Percentiles rank a stretch among this genome's conserved stretches.
Evolutionary conservation across 2,888 invertebrate species (phyloP).

Genomic region (Dasypogon diadema): DNA sequence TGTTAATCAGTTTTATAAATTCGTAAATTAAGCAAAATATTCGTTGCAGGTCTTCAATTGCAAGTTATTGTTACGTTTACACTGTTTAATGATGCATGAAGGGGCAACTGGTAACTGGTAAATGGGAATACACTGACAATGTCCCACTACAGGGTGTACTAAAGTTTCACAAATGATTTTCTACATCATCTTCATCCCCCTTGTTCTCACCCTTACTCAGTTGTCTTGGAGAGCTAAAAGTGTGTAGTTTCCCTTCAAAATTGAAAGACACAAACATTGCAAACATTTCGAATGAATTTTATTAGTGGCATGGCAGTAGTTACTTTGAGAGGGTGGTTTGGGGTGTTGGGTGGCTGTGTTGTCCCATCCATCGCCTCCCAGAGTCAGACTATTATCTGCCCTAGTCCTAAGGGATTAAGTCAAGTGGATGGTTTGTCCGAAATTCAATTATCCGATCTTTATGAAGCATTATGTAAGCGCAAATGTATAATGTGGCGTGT

Average conservation of each 20-base stretch:
- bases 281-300: slow-evolving; percentile 37
- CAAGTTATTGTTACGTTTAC: slow-evolving; percentile 33
- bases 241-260: not conserved
- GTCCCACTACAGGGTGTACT: no score
- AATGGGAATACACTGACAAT: no score
- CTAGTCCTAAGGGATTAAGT: slow-evolving; percentile 54
- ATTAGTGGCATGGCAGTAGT: slow-evolving; percentile 30
- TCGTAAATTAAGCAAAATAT: slow-evolving; percentile 42
- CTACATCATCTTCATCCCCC: not conserved
- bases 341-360: not conserved
- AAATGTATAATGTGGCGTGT: slow-evolving; percentile 48
- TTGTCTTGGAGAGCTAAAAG: not conserved
- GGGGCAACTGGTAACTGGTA: slow-evolving; percentile 16
- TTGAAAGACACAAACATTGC: slow-evolving; percentile 5
- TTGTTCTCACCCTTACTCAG: not conserved
- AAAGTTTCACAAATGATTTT: not conserved
- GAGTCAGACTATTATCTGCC: slow-evolving; percentile 27
- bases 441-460: slow-evolving; percentile 57
- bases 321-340: not conserved
- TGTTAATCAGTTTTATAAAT: slow-evolving; percentile 54
- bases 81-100: slow-evolving; percentile 37
- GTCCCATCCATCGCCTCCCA: not conserved
- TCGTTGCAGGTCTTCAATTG: slow-evolving; percentile 30
- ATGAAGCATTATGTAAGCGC: slow-evolving; percentile 53
- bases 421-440: slow-evolving; percentile 57